These are phyloP conservation scores for Tanypteryx hageni DNA, from an alignment of 2,888 invertebrate species.

Conservation along the genomic window DNA sequence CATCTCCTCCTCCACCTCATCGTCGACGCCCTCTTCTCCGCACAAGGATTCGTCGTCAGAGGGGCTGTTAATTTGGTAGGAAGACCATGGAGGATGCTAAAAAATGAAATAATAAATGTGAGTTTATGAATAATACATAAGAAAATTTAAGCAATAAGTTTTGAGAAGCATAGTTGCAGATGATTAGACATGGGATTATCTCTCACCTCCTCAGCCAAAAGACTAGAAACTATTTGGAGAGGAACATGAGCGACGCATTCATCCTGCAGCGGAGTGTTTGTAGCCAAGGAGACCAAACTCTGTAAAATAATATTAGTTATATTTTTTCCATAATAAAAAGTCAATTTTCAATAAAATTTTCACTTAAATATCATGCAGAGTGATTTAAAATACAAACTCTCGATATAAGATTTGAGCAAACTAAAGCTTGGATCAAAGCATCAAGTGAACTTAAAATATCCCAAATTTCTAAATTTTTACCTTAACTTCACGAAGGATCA, in stretches of 20 bases:
- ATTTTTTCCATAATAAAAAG: not conserved
- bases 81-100: conserved; percentile 53
- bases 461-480: conserved; percentile 73
- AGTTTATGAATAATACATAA: not conserved
- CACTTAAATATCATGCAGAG: no score
- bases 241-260: conserved; percentile 85
- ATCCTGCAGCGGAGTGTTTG: conserved; percentile 86
- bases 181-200: not conserved
- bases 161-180: not conserved
- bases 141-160: not conserved
- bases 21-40: conserved; percentile 74
- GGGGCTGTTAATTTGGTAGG: conserved; percentile 43
- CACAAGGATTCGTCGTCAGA: conserved; percentile 71
- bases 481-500: conserved; percentile 86
- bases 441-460: no score
- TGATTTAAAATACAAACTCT: no score
- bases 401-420: no score
- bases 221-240: conserved; percentile 83
- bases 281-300: conserved; percentile 86
- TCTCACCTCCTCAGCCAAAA: conserved; percentile 78
- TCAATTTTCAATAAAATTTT: not conserved
- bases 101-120: not conserved
- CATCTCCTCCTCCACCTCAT: conserved; percentile 77
- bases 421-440: no score
- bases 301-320: conserved; percentile 73